Base-by-base conservation (phyloP, 2,888 invertebrate species). In the Rotaria magnacalcarata region DNA sequence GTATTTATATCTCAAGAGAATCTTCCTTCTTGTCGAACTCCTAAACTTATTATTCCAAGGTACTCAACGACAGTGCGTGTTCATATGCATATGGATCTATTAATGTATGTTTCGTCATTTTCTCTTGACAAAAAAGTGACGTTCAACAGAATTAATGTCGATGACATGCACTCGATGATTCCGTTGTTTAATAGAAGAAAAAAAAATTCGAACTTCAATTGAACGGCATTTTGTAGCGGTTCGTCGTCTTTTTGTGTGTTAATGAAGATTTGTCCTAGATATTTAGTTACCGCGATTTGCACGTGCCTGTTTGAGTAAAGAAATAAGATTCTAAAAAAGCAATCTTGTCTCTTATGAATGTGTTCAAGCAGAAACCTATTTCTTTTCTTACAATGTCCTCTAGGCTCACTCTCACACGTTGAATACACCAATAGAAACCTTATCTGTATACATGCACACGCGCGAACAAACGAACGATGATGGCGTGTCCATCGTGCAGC, bases 341-440 rank as follows among this genome's bases (percentile, higher is more conserved):
- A 67, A 67, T 67, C 34, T 41, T 41, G 67, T 67, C 34, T 67
- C 34, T 67, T 67, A 34, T 16, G 34, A 67, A 67, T 34, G 67
- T 67, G 67, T 67, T 67, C 67, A 67, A 67, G 67, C 67, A 67
- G 67, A 67, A 67, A 67, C 34, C 67, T 67, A 67, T 67, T 67
- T 67, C 67, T 54, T 54, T 54, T 54, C 67, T 41, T 34, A 67
- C 34, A 67, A 67, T 67, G 67, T 67, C 67, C 67, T 67, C 67
- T 67, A 67, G 67, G 67, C 67, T 67, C 67, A 67, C 67, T 41
- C 67, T 67, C 67, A 67, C 67, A 67, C 67, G 34, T 67, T 19
- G 34, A 34, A 67, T 67, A 67, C 19, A 67, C 67, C 34, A 67
- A 67, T 67, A 67, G 67, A 67, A 67, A 67, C 67, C 67, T 67